Evolutionary conservation across 2,797 vertebrate species (phyloP), one percentile per base, ranked within the genome.

Genomic region (Chelidonichthys spinosus): DNA sequence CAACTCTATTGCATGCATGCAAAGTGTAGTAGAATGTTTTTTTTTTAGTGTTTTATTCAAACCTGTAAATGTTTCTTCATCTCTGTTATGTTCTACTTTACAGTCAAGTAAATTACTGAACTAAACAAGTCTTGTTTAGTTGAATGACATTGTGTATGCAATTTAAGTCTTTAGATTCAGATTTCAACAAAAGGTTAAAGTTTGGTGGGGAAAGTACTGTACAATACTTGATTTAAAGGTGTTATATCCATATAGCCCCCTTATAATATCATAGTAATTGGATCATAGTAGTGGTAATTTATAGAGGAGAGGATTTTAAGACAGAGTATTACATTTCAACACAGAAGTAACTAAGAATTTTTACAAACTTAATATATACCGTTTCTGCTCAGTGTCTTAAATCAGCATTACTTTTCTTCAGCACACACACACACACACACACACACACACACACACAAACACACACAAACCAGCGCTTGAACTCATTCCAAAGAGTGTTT

Each of bases 401-500:
- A 67, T 52, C 36, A 84, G 53, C n/a, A 37, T 61, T 33, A 54
- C 43, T 70, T 70, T 69, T 25, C 14, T n/a, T 33, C 7, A 64
- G 10, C 47, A 68, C 1, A n/a, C 32, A 64, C 18, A 40, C 68
- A 49, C 14, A 54, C 46, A 50, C 15, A 44, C 66, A 65, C 42
- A 55, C n/a, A 50, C 42, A 56, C 52, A 67, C 50, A 67, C 36
- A 68, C 33, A 15, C 68, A 73, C 59, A 46, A 14, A 67, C 1
- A 17, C 25, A 69, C 60, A 62, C 56, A 44, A 62, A 39, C 66
- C 82, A 64, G 69, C 37, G 59, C 52, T 78, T 89, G 73, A 89
- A 80, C 69, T 81, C 77, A 82, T 89, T 87, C 83, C 84, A 88
- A 77, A 82, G 71, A 44, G 72, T 72, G 67, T 74, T 89, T 88